Conservation (phyloP, 2,113 vertebrate species). For the Charina bottae region DNA sequence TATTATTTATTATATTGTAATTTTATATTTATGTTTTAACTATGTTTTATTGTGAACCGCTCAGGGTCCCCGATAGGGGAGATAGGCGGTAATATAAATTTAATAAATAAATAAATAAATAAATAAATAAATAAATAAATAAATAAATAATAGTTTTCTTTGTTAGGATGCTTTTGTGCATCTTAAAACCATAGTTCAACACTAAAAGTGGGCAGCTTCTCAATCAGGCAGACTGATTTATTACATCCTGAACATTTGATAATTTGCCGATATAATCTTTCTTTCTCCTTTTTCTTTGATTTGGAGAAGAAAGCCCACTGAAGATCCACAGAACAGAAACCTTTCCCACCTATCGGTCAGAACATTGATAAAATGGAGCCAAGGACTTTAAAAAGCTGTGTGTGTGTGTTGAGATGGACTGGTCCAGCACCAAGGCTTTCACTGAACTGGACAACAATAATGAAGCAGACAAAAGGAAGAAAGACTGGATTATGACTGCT, state of each 20-base stretch:
- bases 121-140: no score
- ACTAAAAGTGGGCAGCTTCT: background rate
- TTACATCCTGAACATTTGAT: background rate
- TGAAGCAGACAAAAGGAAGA: background rate
- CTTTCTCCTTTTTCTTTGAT: background rate
- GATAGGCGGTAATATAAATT: no score
- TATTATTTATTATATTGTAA: no score
- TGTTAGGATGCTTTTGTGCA: background rate
- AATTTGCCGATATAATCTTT: background rate
- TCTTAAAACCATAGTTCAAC: background rate
- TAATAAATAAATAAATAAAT: no score
- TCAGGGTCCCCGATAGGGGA: no score
- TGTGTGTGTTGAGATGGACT: background rate
- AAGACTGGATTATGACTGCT: constrained; percentile 32
- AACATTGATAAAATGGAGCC: constrained; percentile 66
- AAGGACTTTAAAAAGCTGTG: constrained; percentile 16
- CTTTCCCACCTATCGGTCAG: constrained; percentile 74
- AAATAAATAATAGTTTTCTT: background rate
- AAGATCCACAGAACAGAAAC: constrained; percentile 80
- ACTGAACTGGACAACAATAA: background rate
- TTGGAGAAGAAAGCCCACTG: constrained; percentile 70
- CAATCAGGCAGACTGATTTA: background rate
- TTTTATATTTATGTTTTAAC: no score
- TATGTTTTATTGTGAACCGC: no score
- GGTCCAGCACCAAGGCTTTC: background rate